Evolutionary conservation across 2,888 invertebrate species (phyloP), one percentile per base, ranked within the genome.

Genomic region (Adineta ricciae): DNA sequence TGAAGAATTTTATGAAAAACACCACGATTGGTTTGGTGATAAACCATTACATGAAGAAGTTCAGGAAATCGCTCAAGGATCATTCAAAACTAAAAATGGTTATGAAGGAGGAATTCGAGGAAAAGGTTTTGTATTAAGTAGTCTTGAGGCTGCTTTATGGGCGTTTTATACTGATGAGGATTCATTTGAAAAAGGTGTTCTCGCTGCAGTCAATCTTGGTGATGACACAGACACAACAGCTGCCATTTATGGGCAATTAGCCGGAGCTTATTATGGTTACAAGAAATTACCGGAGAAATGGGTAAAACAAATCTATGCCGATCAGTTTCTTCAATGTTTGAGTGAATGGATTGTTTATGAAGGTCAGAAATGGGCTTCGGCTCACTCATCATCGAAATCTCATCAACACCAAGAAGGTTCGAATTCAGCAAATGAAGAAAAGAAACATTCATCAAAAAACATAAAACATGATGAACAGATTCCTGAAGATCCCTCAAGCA

Each of bases 91-190:
- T 3, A 50, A 50, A 19, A 9, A 50, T 16, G 50, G 50, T 50
- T 19, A 19, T 41, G 41, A 24, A 3, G 24, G 41, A n/a, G 78
- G 41, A 21, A 78, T 78, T 41, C 24, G 41, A 21, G 78, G 41
- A 78, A 78, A 41, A 41, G 78, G 38, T 78, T 41, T 19, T 21
- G 36, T 41, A 41, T 38, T 41, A 0, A 9, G 41, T 9, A 32
- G 36, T n/a, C 41, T 78, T 11, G 78, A 78, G 41, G 78, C 78
- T 41, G 78, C 78, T 41, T 14, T 78, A 41, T 78, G 78, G 78
- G 78, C 78, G 11, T 78, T 78, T 78, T 78, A 14, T 21, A 36
- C 5, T 21, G 78, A 78, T 78, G 24, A n/a, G 0, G n/a, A 7
- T n/a, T 41, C 41, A 41, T 78, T 78, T 14, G 24, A 78, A 9